A percentile compares a stretch with the other conserved stretches of the same genome.
phyloP scores from a whole-genome alignment of 2,797 vertebrate genomes.

The Tokudaia muenninki region DNA sequence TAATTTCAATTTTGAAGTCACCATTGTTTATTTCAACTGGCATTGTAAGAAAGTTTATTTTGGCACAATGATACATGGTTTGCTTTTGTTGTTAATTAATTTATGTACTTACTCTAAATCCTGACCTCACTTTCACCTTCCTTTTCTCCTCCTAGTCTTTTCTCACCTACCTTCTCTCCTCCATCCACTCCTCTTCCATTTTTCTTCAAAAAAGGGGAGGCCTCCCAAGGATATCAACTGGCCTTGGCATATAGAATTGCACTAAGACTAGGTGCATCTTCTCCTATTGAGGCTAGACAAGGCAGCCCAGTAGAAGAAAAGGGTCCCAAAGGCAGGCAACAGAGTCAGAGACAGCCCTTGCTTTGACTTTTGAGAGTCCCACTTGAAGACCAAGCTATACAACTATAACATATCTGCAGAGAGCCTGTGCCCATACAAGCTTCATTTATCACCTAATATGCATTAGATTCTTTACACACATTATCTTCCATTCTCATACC shows the following conservation, averaged over 20 bases:
- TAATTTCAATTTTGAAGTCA: slow-evolving; percentile 5
- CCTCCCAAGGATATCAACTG: neutral
- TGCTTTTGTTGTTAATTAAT: neutral
- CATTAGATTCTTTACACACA: neutral
- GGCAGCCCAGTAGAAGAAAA: neutral
- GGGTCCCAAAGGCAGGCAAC: neutral
- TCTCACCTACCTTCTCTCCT: neutral
- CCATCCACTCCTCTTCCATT: neutral
- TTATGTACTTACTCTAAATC: neutral
- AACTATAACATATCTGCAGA: neutral
- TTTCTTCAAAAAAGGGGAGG: neutral
- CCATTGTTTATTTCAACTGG: slow-evolving; percentile 39
- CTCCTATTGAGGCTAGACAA: neutral
- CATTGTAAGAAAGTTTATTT: neutral
- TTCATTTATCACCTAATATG: slow-evolving; percentile 28
- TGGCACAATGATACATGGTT: slow-evolving; percentile 5
- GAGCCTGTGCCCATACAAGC: neutral
- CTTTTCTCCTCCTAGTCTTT: neutral
- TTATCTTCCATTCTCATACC: neutral
- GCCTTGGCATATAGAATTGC: neutral
- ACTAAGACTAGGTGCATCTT: neutral
- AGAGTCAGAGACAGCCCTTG: neutral
- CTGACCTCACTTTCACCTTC: neutral
- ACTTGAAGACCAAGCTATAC: neutral
- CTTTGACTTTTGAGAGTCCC: neutral